These are phyloP conservation scores for Amblyornis subalaris DNA, from an alignment of 2,113 vertebrate genomes.

Conservation along the genomic window DNA sequence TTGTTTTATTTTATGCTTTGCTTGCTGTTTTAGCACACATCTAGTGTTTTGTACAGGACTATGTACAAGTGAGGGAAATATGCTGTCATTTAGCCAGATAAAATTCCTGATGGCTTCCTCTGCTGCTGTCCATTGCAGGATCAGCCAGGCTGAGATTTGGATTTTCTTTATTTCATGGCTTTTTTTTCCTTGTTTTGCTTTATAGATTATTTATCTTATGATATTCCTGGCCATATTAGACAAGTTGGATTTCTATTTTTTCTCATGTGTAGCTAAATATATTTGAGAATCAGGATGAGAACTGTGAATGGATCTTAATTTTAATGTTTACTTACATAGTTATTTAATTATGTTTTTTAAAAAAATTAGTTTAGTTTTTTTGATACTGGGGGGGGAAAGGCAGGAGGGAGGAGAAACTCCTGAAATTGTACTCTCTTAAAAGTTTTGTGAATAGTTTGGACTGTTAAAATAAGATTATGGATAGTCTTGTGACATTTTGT, in stretches of 20 bases:
- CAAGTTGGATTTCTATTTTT: neutral
- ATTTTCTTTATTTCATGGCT: fast-evolving
- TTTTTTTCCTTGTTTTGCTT: neutral
- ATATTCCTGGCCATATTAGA: neutral
- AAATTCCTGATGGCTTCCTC: neutral
- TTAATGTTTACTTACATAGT: neutral
- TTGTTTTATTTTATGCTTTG: neutral
- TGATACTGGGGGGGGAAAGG: fast-evolving
- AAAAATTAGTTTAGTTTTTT: neutral
- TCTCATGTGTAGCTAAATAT: neutral
- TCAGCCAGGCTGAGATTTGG: neutral
- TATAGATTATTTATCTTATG: neutral
- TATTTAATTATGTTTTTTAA: neutral
- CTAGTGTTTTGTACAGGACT: neutral
- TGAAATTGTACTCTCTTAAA: neutral
- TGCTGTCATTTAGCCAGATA: neutral
- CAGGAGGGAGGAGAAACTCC: neutral
- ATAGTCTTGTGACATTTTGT: neutral
- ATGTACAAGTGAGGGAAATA: neutral
- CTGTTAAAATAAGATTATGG: neutral
- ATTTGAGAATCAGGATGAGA: neutral
- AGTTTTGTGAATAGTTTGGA: neutral
- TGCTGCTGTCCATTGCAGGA: neutral
- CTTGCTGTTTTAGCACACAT: neutral
- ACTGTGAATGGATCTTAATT: neutral